Base-by-base conservation (phyloP, 2,888 invertebrate genomes). In the Chaetogeoica ovagalla region DNA sequence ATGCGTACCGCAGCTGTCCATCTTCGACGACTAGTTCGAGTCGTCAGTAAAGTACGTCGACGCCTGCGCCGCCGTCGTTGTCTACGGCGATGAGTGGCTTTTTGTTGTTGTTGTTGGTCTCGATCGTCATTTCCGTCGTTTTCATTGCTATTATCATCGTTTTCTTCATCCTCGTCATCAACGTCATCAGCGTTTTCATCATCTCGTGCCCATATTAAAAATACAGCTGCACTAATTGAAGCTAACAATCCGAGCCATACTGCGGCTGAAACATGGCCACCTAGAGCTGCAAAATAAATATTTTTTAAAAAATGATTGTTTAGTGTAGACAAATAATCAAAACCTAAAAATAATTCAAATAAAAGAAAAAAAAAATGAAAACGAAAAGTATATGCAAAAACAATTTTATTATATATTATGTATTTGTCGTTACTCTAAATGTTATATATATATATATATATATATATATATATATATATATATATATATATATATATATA, bases 211-310 rank as follows among this genome's bases (percentile, higher is more conserved):
- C 69, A 79, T 84, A 93, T 88, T 37, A 94, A 92, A 85, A 95
- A 91, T 79, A 91, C 91, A 76, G 75, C 75, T 3, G 66, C 75
- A n/a, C 39, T 17, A 13, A 91, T 90, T 3, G 94, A 93, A 82
- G 90, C 89, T 74, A 91, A 86, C 88, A 94, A 91, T 83, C 92
- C 91, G 83, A 91, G 89, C 95, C 95, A 97, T 85, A 97, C 94
- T 82, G 96, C 89, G 84, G 92, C 91, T 19, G 96, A 96, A 82
- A 96, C 88, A 85, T 95, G 94, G 82, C 93, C 90, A 84, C 94
- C 93, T 75, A 96, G 88, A 86, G 92, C 94, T 94, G 19, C 17
- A 52, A 23, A 23, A 68, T 17, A 11, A 69, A n/a, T n/a, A n/a
- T n/a, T n/a, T n/a, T n/a, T 52, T n/a, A n/a, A 70, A 52, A n/a